Percentiles rank a stretch among this genome's conserved stretches.
These are phyloP conservation scores for Acanthisitta chloris DNA, from an alignment of 2,113 vertebrate genomes.

Conservation along the genomic window DNA sequence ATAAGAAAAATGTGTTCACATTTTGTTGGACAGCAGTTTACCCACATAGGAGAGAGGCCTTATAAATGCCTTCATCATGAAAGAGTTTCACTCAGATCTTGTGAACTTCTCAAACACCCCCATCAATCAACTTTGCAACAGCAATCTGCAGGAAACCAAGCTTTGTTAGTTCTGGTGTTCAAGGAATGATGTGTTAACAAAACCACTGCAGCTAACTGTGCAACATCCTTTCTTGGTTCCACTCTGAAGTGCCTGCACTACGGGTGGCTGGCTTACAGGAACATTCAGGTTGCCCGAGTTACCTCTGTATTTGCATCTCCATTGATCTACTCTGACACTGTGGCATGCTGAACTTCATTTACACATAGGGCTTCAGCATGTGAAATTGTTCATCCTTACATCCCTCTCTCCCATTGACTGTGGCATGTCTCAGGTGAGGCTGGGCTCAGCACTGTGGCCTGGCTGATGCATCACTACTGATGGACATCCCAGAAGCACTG, in stretches of 20 bases:
- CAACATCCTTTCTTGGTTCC: background rate
- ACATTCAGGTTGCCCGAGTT: background rate
- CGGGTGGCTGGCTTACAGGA: background rate
- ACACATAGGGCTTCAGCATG: background rate
- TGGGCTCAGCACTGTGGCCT: background rate
- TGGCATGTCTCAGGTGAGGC: background rate
- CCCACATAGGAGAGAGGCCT: background rate
- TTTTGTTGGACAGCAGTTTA: background rate
- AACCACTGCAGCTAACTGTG: background rate
- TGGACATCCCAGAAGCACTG: background rate
- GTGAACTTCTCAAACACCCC: background rate
- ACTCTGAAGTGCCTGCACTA: background rate
- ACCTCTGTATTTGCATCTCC: background rate
- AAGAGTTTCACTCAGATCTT: background rate
- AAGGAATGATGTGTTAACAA: background rate
- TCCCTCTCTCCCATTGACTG: background rate
- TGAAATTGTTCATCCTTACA: background rate
- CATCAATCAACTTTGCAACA: background rate
- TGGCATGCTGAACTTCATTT: background rate
- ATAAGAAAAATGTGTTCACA: background rate
- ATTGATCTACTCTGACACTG: background rate
- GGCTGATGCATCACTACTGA: background rate
- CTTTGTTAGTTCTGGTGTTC: background rate
- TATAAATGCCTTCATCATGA: background rate
- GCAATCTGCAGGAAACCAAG: background rate